These are phyloP conservation scores for Acarapis woodi DNA, from an alignment of 1,140 invertebrate species.

Conservation along the genomic window DNA sequence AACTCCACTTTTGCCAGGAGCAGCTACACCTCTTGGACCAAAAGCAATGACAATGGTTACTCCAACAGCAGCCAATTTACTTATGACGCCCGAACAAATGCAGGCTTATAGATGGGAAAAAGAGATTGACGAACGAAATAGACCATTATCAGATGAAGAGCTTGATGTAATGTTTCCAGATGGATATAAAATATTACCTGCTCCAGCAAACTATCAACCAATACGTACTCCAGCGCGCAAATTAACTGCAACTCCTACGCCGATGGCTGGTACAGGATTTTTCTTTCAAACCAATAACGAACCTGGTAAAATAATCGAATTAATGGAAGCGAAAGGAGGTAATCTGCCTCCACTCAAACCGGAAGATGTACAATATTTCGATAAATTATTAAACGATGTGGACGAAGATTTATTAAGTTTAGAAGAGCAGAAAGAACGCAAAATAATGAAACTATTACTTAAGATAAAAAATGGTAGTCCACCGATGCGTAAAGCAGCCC, in stretches of 20 bases:
- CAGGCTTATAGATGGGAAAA: slow-evolving; percentile 96
- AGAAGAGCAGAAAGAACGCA: slow-evolving; percentile 89
- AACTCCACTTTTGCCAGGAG: slow-evolving; percentile 31
- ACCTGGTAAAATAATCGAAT: slow-evolving; percentile 59
- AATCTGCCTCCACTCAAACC: slow-evolving; percentile 97
- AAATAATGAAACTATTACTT: slow-evolving; percentile 91
- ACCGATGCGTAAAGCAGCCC: slow-evolving; percentile 88
- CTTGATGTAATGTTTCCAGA: slow-evolving; percentile 85
- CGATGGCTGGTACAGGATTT: slow-evolving; percentile 28
- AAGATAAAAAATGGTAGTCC: slow-evolving; percentile 99
- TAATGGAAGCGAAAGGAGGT: slow-evolving; percentile 75
- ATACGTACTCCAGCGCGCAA: slow-evolving; percentile 89
- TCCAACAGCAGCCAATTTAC: slow-evolving; percentile 69
- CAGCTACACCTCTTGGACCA: slow-evolving; percentile 64
- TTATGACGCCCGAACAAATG: slow-evolving; percentile 96
- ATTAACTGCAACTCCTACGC: slow-evolving; percentile 86
- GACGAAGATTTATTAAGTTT: slow-evolving; percentile 82
- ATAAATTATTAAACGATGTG: slow-evolving; percentile 87
- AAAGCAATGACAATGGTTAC: slow-evolving; percentile 96
- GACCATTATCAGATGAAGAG: slow-evolving; percentile 85
- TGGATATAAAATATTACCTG: slow-evolving; percentile 87
- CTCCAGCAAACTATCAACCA: slow-evolving; percentile 82
- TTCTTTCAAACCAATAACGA: slow-evolving; percentile 61
- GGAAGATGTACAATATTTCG: slow-evolving; percentile 98
- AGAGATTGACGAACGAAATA: slow-evolving; percentile 91